Conservation (phyloP, 2,888 invertebrate species). For the Dolichomitus sp. region DNA sequence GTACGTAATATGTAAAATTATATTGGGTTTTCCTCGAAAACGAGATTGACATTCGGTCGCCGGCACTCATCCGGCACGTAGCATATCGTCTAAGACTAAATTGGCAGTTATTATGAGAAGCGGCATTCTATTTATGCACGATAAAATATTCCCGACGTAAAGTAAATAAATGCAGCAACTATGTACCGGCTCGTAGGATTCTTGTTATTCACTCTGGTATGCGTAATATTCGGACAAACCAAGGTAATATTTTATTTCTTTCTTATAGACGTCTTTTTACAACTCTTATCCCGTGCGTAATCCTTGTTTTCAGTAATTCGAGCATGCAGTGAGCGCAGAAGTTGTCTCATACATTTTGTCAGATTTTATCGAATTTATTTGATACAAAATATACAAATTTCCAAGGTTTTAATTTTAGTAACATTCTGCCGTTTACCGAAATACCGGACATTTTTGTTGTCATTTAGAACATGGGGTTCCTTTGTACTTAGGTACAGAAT, state of each 20-base stretch:
- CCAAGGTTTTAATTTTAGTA: too few species aligned
- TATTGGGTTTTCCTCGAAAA: not conserved
- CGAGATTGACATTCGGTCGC: not conserved
- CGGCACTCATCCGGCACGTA: not conserved
- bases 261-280: not conserved
- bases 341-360: too few species aligned
- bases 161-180: conserved; percentile 9
- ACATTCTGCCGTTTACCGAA: not conserved
- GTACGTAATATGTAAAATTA: not conserved
- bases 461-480: not conserved
- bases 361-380: too few species aligned
- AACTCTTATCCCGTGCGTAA: not conserved
- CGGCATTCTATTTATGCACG: not conserved
- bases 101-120: not conserved
- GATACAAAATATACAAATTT: not conserved
- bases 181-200: conserved; percentile 35
- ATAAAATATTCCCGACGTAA: conserved; percentile 29
- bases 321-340: too few species aligned
- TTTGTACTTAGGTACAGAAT: not conserved
- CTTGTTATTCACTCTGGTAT: conserved; percentile 25
- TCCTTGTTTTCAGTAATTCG: not conserved
- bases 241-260: not conserved
- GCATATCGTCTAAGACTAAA: not conserved
- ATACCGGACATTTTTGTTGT: not conserved
- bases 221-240: not conserved